These are phyloP conservation scores for Drosophila barbarae DNA, from an alignment of 2,888 invertebrate species.

Conservation along the genomic window DNA sequence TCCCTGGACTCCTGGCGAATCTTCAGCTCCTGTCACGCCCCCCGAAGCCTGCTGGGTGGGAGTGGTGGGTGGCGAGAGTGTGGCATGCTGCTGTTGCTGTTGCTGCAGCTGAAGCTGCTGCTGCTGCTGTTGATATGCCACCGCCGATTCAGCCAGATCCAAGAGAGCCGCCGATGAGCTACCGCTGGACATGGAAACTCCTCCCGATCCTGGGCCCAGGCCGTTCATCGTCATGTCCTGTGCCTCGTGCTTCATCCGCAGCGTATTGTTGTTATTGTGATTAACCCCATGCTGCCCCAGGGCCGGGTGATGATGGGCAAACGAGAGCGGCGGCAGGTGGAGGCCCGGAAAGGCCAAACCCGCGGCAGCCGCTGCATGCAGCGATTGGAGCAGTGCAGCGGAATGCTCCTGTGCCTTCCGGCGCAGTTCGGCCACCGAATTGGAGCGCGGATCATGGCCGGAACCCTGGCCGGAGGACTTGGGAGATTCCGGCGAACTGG, in stretches of 20 bases:
- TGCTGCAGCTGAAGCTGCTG: slow-evolving; percentile 61
- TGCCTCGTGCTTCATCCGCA: slow-evolving; percentile 76
- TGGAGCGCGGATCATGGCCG: slow-evolving; percentile 85
- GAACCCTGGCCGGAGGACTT: slow-evolving; percentile 58
- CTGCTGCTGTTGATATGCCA: slow-evolving; percentile 68
- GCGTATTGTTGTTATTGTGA: slow-evolving; percentile 69
- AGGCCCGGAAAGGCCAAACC: slow-evolving; percentile 80
- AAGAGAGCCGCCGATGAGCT: slow-evolving; percentile 58
- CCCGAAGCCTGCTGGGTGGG: slow-evolving; percentile 64
- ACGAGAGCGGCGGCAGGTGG: slow-evolving; percentile 80
- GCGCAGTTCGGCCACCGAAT: slow-evolving; percentile 94
- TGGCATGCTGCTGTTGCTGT: slow-evolving; percentile 54
- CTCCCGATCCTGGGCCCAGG: slow-evolving; percentile 47
- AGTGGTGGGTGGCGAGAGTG: slow-evolving; percentile 76
- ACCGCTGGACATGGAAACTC: slow-evolving; percentile 31
- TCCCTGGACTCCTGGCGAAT: slow-evolving; percentile 33
- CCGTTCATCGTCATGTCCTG: slow-evolving; percentile 80
- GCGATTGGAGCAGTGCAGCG: slow-evolving; percentile 89
- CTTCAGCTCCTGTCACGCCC: slow-evolving; percentile 24
- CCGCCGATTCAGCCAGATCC: slow-evolving; percentile 65
- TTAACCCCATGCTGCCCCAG: slow-evolving; percentile 59
- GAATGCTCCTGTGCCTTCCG: slow-evolving; percentile 97
- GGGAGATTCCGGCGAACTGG: slow-evolving; percentile 77
- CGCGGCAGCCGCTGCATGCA: slow-evolving; percentile 82
- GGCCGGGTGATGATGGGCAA: slow-evolving; percentile 78